Evolutionary conservation across 2,888 invertebrate genomes (phyloP), one percentile per base, ranked within the genome.

Genomic region (Thymelicus acteon): DNA sequence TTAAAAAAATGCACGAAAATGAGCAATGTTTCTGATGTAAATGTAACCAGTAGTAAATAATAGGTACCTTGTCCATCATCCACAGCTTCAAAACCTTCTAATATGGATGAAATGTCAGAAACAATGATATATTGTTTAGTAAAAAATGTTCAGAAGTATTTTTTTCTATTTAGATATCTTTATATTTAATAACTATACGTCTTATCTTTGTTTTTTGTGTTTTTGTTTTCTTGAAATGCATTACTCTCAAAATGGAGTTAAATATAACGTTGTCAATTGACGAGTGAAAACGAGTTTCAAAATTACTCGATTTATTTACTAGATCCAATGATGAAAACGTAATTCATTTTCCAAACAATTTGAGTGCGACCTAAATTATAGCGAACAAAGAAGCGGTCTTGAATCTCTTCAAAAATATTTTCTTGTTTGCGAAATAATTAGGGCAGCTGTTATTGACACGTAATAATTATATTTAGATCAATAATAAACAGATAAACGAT

Each of bases 261-360:
- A 12, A 57, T 37, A 47, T 40, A n/a, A 62, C 44, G 0, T 8
- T 57, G n/a, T 15, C 37, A 37, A 62, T 62, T 57, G 19, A 44
- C 19, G 2, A 1, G 10, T 13, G 37, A 57, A 37, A 60, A 1
- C 24, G 19, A 31, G 31, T 31, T 15, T 49, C 37, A 40, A 68
- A 69, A 49, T 31, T 31, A 31, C 31, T 31, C 31, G 40, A 69
- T 62, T 69, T 63, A 49, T 69, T 69, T 63, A 63, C 15, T 13
- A 52, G 39, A n/a, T 15, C 52, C 52, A 63, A 52, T 63, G 31
- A 64, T 69, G 69, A 69, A 70, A 65, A 60, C 52, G 64, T 64
- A 65, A 70, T 70, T 70, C 70, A 70, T 70, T 70, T 64, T 49
- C 70, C 70, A 70, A 70, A 70, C 64, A 70, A 65, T 70, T 70